Evolutionary conservation across 2,113 vertebrate species (phyloP), one percentile per base, ranked within the genome.

Genomic region (Dascyllus trimaculatus): DNA sequence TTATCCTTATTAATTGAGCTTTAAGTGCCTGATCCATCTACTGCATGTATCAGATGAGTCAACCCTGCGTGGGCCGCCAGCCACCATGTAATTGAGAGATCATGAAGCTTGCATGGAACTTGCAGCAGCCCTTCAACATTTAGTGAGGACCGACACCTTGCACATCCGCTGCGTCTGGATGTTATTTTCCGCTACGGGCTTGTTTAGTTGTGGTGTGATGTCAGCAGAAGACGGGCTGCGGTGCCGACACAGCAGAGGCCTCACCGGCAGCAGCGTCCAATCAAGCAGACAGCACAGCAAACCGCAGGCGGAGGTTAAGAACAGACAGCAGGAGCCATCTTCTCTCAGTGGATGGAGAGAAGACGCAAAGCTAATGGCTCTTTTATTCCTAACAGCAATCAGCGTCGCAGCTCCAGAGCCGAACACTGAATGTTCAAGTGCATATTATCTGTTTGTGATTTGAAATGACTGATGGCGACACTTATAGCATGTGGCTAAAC

Each of bases 1-100:
- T 84, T 80, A 66, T 79, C 62, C 26, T 84, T 67, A 72, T 70
- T 87, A 86, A 89, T 68, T 74, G 67, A 75, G 43, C 69, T 86
- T 72, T 71, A 85, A 81, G 70, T 57, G 45, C 1, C 0, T 35
- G 35, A 81, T 88, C 82, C 54, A 76, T 84, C 51, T 4, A 1
- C 57, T 66, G 54, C 22, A 21, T 58, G 58, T 13, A 52, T 58
- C 61, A 35, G 67, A 78, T 81, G 71, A 85, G 35, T 85, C 76
- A 57, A 48, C 10, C 54, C 46, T 25, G 52, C 32, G 18, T 81
- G 68, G 71, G 82, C 49, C 9, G 43, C 24, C 29, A 49, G 54
- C 14, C 0, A 52, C 70, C 2, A 11, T 26, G 51, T 81, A 82
- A 84, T 40, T 52, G 57, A 81, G 51, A 77, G 60, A 73, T 75